A percentile compares a stretch with the other conserved stretches of the same genome.
phyloP scores from a whole-genome alignment of 2,797 vertebrate species.

The Micropoecilia bifurca region DNA sequence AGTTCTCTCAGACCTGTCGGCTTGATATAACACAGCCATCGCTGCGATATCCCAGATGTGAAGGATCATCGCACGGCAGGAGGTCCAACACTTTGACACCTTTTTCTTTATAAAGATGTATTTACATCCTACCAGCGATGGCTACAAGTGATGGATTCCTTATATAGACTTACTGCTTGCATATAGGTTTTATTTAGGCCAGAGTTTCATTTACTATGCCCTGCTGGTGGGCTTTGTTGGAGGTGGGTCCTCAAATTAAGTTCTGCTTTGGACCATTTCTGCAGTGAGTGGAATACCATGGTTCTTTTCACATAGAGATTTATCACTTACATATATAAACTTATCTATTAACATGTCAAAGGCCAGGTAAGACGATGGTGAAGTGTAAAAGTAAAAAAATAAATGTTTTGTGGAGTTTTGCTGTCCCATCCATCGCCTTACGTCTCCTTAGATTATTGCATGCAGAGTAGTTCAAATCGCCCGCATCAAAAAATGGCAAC shows the following conservation, averaged over 20 bases:
- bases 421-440: background rate
- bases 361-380: background rate
- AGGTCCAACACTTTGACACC: constrained; percentile 57
- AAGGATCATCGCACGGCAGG: constrained; percentile 64
- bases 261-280: background rate
- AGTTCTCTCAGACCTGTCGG: constrained; percentile 72
- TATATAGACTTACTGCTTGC: background rate
- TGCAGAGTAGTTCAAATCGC: background rate
- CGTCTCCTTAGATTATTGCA: background rate
- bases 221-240: background rate
- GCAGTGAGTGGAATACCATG: background rate
- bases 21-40: constrained; percentile 72
- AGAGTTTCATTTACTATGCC: background rate
- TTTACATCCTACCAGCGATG: constrained; percentile 20
- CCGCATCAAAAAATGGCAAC: background rate
- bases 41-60: constrained; percentile 76
- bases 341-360: background rate
- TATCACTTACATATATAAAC: background rate
- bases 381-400: background rate
- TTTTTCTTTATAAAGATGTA: constrained; percentile 34
- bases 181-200: background rate
- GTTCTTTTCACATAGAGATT: background rate
- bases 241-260: background rate
- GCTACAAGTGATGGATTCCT: background rate
- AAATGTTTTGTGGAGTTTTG: background rate